Base-by-base conservation (phyloP, 2,797 vertebrate genomes). In the Parambassis ranga region DNA sequence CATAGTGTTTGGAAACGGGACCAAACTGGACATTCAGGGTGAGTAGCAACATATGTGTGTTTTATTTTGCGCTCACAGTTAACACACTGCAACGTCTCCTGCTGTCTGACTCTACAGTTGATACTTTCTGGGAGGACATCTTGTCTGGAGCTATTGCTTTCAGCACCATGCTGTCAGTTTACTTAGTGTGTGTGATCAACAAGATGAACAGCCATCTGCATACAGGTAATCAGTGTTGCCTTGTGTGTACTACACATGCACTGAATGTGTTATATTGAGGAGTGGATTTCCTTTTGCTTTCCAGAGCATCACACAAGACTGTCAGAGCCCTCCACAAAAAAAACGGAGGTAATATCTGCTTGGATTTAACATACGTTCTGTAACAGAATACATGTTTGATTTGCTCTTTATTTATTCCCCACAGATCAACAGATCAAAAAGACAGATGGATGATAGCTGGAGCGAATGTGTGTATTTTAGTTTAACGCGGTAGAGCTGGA, bases 1-100 rank as follows among this genome's bases (percentile, higher is more conserved):
- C 22, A 75, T 85, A 2, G 8, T 87, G 30, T 75, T 85, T 65
- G 77, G 74, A 30, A 19, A 81, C 0, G 22, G 27, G 24, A 71
- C 64, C 0, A 58, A 39, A 11, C 10, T 65, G 6, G 22, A 73
- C 2, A 5, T 52, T 2, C 0, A 28, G 1, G n/a, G 78, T 81
- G 26, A 65, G 4, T 10, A 11, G 20, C 5, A 8, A 43, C 15
- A 43, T 15, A 11, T n/a, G n/a, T n/a, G n/a, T 0, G 41, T 41
- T 38, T 3, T 38, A 1, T 38, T 13, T 36, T 38, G 3, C 0
- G 19, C 36, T 20, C 36, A 13, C 38, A 20, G 36, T 2, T 20
- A 6, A 7, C 7, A 38, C 0, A 38, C 36, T 38, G 2, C 0
- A 20, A 37, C 19, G 20, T 13, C 6, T 39, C 5, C 10, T 8